Conservation (phyloP, 2,797 vertebrate species). For the Anolis apletophallus region DNA sequence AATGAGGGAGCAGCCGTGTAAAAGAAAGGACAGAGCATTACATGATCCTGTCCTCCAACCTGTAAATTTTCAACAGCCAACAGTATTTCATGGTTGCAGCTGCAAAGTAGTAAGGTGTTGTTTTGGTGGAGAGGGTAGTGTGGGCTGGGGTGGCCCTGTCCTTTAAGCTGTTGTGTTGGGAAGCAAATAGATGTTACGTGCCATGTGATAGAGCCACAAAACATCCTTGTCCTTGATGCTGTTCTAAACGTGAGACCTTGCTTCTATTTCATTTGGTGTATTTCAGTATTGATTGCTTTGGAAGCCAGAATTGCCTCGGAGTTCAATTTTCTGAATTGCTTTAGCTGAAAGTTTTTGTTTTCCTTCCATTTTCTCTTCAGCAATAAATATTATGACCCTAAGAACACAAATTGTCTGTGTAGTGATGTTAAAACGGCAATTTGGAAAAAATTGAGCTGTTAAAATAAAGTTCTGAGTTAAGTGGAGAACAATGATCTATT, state of each 20-base stretch:
- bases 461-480: neutral
- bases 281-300: slow-evolving; percentile 8
- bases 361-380: neutral
- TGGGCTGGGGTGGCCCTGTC: neutral
- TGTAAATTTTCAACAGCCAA: neutral
- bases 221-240: neutral
- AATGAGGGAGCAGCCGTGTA: neutral
- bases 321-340: neutral
- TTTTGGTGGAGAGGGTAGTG: neutral
- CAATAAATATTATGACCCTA: neutral
- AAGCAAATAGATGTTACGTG: neutral
- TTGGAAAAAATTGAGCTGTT: neutral
- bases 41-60: neutral
- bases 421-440: neutral
- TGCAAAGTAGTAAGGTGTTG: neutral
- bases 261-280: neutral
- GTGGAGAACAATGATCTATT: neutral
- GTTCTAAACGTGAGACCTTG: neutral
- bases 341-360: neutral
- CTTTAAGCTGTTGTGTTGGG: neutral
- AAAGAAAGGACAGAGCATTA: neutral
- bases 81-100: neutral
- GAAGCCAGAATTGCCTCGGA: neutral
- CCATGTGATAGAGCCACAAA: slow-evolving; percentile 3
- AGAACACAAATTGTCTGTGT: neutral